Conservation (phyloP, 2,888 invertebrate genomes). For the Hanleya hanleyi region DNA sequence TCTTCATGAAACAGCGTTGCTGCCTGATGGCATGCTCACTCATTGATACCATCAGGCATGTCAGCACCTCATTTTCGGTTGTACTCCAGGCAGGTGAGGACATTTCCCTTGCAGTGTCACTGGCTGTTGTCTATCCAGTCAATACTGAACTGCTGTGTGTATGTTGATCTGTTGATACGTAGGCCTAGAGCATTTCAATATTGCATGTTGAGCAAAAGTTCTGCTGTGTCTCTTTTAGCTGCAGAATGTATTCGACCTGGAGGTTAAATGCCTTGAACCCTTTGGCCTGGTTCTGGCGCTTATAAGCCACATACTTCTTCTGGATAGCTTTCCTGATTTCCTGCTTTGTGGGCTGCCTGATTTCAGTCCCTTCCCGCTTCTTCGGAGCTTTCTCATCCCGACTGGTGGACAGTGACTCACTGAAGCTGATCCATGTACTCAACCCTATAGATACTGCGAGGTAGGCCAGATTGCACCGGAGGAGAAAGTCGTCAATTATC, state of each 20-base stretch:
- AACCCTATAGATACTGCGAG: too few relatives aligned
- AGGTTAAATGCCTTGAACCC: background rate
- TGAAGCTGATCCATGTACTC: background rate
- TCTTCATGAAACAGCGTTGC: too few relatives aligned
- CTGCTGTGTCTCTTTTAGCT: background rate
- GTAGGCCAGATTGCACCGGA: background rate
- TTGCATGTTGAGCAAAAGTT: background rate
- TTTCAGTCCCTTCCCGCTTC: constrained; percentile 1
- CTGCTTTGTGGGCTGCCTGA: background rate
- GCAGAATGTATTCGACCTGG: background rate
- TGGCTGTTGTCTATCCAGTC: background rate
- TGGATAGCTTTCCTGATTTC: background rate
- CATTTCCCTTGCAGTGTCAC: too few relatives aligned
- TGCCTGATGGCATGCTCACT: too few relatives aligned
- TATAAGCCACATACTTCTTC: background rate
- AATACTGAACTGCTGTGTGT: background rate
- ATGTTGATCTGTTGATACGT: background rate
- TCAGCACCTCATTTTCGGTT: too few relatives aligned
- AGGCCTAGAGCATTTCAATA: constrained; percentile 2
- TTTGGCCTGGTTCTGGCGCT: constrained; percentile 1
- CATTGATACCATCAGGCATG: too few relatives aligned
- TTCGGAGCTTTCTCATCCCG: too few relatives aligned
- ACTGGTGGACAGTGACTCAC: too few relatives aligned
- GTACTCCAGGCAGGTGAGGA: too few relatives aligned
- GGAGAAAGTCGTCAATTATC: constrained; percentile 4